These are phyloP conservation scores for Pollenia griseotomentosa DNA, from an alignment of 2,888 invertebrate species.

Conservation along the genomic window DNA sequence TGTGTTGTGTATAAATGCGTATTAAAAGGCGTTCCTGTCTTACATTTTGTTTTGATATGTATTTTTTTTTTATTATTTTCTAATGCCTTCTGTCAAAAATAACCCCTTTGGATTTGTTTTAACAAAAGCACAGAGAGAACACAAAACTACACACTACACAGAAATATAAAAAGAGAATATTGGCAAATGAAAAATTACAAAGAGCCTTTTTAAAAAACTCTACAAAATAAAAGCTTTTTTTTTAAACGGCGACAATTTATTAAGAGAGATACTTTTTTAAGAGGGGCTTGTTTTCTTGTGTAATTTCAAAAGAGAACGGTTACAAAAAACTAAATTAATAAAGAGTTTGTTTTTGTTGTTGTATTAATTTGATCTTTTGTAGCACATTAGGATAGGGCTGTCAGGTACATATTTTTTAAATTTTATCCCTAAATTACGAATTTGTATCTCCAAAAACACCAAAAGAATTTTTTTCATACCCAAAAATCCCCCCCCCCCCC, in stretches of 20 bases:
- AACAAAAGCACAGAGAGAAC: neutral
- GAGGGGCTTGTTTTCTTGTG: neutral
- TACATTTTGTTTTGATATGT: constrained; percentile 19
- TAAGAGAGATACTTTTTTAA: neutral
- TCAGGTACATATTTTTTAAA: too few relatives aligned
- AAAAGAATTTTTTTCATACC: too few relatives aligned
- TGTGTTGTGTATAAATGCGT: constrained; percentile 39
- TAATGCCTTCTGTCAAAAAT: constrained; percentile 25
- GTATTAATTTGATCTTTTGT: too few relatives aligned
- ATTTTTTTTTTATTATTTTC: constrained; percentile 20
- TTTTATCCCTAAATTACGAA: too few relatives aligned
- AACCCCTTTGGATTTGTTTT: constrained; percentile 32
- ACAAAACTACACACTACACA: neutral
- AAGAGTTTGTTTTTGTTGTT: too few relatives aligned
- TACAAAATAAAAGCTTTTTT: constrained; percentile 56
- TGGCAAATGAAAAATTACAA: neutral
- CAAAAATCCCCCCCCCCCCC: too few relatives aligned
- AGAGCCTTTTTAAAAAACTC: neutral
- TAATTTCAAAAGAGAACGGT: neutral
- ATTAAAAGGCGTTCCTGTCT: constrained; percentile 62
- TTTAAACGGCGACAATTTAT: neutral
- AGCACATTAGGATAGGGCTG: too few relatives aligned
- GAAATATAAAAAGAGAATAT: neutral
- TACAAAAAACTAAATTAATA: too few relatives aligned
- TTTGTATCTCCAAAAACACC: too few relatives aligned